Conservation (phyloP, 2,113 vertebrate genomes). For the Anser brachyrhynchus region DNA sequence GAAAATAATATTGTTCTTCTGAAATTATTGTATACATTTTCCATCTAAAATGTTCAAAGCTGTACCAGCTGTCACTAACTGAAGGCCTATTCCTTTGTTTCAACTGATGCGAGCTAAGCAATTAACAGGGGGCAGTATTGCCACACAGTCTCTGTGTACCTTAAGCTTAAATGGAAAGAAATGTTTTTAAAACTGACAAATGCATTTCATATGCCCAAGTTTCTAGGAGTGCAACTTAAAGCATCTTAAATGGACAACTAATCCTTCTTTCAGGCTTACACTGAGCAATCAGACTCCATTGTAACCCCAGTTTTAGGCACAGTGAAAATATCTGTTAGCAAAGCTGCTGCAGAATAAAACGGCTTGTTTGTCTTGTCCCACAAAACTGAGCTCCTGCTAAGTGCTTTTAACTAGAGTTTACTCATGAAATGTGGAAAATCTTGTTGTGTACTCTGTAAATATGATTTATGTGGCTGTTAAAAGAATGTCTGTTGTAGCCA, state of each 20-base stretch:
- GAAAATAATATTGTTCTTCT: neutral
- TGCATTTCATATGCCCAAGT: neutral
- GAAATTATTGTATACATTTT: neutral
- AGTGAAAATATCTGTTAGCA: neutral
- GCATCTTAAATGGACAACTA: neutral
- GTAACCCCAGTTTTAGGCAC: neutral
- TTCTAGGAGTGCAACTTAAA: neutral
- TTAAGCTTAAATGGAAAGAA: neutral
- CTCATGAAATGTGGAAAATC: neutral
- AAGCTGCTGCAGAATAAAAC: neutral
- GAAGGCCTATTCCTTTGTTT: neutral
- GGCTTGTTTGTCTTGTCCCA: accelerated
- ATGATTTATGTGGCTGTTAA: neutral
- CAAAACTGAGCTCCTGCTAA: neutral
- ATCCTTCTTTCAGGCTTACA: neutral
- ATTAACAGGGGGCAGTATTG: neutral
- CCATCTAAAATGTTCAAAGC: neutral
- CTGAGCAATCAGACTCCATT: neutral
- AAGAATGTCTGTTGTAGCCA: neutral
- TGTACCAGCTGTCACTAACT: neutral
- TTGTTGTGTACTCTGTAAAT: neutral
- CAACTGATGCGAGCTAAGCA: neutral
- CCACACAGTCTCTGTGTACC: neutral
- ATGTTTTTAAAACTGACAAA: neutral
- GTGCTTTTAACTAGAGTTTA: neutral